These are phyloP conservation scores for Cydia strobilella DNA, from an alignment of 1,140 invertebrate genomes.

Conservation along the genomic window DNA sequence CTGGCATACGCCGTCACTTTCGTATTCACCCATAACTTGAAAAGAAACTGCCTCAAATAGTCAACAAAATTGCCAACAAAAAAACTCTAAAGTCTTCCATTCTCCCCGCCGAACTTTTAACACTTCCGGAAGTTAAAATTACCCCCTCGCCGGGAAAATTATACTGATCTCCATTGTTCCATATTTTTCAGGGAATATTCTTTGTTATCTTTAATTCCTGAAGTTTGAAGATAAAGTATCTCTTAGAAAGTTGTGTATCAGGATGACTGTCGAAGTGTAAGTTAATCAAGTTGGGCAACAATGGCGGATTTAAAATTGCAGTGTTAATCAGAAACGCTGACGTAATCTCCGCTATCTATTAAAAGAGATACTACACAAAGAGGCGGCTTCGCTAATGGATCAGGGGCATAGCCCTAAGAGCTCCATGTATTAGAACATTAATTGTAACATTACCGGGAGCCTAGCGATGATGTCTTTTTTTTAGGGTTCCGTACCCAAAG, in stretches of 20 bases:
- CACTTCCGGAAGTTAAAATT: conserved; percentile 11
- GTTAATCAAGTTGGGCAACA: not conserved
- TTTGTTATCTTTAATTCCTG: conserved; percentile 13
- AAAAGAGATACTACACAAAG: too few relatives aligned
- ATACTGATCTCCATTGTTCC: conserved; percentile 13
- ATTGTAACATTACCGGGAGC: too few relatives aligned
- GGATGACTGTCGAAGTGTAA: not conserved
- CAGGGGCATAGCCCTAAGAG: too few relatives aligned
- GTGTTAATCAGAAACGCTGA: not conserved
- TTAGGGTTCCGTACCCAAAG: too few relatives aligned
- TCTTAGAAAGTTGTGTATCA: conserved; percentile 4
- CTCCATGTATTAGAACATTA: too few relatives aligned
- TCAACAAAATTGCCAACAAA: conserved; percentile 12
- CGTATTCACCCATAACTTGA: conserved; percentile 3
- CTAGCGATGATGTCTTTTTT: too few relatives aligned
- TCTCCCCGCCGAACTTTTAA: not conserved
- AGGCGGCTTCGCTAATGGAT: too few relatives aligned
- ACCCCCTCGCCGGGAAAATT: conserved; percentile 15
- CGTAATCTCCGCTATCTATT: not conserved
- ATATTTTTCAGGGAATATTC: conserved; percentile 7
- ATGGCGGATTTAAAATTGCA: conserved; percentile 4
- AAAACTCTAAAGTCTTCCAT: not conserved
- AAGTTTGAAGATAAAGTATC: conserved; percentile 14
- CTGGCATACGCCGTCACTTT: not conserved
- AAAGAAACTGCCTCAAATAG: conserved; percentile 5